Evolutionary conservation across 2,797 vertebrate species (phyloP).

Genomic region (Falco rusticolus): DNA sequence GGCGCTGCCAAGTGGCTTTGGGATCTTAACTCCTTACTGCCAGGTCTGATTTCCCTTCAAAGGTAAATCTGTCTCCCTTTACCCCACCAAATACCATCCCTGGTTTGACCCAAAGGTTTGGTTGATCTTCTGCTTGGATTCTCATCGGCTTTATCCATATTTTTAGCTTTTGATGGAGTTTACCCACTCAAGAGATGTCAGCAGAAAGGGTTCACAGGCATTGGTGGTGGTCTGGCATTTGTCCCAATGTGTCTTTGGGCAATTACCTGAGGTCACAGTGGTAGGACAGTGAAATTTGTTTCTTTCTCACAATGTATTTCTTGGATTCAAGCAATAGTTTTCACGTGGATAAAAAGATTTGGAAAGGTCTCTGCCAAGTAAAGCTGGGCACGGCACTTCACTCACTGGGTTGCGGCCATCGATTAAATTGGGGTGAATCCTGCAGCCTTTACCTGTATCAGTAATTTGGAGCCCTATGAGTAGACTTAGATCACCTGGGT

Average conservation of each 20-base stretch:
- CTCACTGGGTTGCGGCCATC: not conserved
- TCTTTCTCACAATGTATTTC: not conserved
- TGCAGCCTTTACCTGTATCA: not conserved
- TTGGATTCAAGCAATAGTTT: not conserved
- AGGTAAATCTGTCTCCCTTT: not conserved
- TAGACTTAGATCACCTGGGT: not conserved
- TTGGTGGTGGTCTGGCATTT: not conserved
- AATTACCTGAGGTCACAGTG: not conserved
- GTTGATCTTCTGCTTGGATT: not conserved
- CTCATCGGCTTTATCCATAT: not conserved
- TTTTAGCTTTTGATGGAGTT: not conserved
- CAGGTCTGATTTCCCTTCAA: not conserved
- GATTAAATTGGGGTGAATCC: not conserved
- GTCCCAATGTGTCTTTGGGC: not conserved
- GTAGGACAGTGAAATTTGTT: not conserved
- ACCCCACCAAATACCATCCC: not conserved
- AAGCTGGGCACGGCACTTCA: not conserved
- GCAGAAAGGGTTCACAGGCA: not conserved
- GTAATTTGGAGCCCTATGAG: not conserved
- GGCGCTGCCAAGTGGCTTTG: not conserved
- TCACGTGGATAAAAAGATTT: not conserved
- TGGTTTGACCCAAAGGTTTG: not conserved
- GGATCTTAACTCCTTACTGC: conserved; percentile 5
- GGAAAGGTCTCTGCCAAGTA: not conserved
- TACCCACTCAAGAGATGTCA: not conserved